phyloP scores from a whole-genome alignment of 2,113 vertebrate species.

The Nannospalax galili region DNA sequence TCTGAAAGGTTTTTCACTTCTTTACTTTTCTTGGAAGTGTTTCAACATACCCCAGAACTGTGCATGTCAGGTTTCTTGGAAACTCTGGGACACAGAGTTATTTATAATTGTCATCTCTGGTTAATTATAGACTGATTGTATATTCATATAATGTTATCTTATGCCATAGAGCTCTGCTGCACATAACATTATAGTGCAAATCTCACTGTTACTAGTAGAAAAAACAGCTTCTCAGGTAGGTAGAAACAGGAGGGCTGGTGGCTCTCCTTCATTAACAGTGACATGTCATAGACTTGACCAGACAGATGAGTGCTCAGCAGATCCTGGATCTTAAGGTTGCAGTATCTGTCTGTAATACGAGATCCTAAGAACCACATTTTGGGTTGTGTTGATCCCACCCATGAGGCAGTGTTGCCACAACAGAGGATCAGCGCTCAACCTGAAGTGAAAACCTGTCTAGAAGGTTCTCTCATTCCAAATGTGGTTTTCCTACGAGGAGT shows the following conservation, averaged over 20 bases:
- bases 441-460: background rate
- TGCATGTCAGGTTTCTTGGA: slow-evolving; percentile 88
- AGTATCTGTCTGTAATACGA: background rate
- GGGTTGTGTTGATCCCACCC: background rate
- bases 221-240: slow-evolving; percentile 9
- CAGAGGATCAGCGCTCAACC: background rate
- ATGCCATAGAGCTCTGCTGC: slow-evolving; percentile 46
- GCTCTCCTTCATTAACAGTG: background rate
- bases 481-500: background rate
- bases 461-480: background rate
- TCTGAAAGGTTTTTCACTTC: slow-evolving; percentile 84
- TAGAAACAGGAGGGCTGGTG: background rate
- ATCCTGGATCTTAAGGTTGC: background rate
- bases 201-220: slow-evolving; percentile 24
- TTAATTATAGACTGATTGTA: slow-evolving; percentile 87
- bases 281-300: background rate
- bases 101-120: slow-evolving; percentile 86
- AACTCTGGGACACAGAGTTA: slow-evolving; percentile 83
- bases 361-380: background rate
- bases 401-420: background rate
- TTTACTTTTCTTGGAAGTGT: slow-evolving; percentile 87
- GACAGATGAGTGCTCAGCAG: background rate
- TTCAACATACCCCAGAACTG: slow-evolving; percentile 83
- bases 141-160: slow-evolving; percentile 80
- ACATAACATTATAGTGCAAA: background rate